A percentile compares a stretch with the other conserved stretches of the same genome.
Evolutionary conservation across 2,113 vertebrate species (phyloP).

Genomic region (Lates calcarifer): DNA sequence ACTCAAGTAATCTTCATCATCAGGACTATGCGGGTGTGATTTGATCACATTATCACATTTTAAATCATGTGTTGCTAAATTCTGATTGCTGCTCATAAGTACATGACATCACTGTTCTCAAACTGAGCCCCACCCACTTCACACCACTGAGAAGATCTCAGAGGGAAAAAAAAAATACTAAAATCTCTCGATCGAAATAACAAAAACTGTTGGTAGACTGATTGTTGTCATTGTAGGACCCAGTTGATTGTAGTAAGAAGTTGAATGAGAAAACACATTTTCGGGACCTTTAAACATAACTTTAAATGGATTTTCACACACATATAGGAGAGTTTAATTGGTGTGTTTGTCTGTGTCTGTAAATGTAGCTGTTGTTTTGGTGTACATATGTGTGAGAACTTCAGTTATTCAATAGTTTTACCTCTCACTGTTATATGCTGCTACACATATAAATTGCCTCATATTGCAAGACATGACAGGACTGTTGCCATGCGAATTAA

Average conservation of each 20-base stretch:
- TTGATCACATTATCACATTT: not conserved
- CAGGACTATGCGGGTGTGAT: not conserved
- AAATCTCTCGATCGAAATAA: not conserved
- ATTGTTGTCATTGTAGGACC: too few relatives aligned
- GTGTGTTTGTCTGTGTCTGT: not conserved
- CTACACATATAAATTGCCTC: not conserved
- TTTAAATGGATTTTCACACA: too few relatives aligned
- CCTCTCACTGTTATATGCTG: not conserved
- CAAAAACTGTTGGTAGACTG: too few relatives aligned
- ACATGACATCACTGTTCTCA: not conserved
- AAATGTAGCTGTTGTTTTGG: not conserved
- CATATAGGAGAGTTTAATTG: too few relatives aligned
- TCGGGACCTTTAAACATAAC: too few relatives aligned
- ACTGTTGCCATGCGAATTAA: not conserved
- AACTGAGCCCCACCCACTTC: too few relatives aligned
- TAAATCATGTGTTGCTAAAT: too few relatives aligned
- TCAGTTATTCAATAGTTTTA: not conserved
- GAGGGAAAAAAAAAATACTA: not conserved
- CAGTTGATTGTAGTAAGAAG: too few relatives aligned
- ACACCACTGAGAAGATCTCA: not conserved
- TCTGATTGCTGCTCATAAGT: too few relatives aligned
- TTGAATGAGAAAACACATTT: too few relatives aligned
- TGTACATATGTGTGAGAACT: not conserved
- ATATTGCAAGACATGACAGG: not conserved
- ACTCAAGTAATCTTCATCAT: not conserved